Percentiles rank a stretch among this genome's conserved stretches.
These are phyloP conservation scores for Callipepla squamata DNA, from an alignment of 2,113 vertebrate genomes.

Conservation along the genomic window DNA sequence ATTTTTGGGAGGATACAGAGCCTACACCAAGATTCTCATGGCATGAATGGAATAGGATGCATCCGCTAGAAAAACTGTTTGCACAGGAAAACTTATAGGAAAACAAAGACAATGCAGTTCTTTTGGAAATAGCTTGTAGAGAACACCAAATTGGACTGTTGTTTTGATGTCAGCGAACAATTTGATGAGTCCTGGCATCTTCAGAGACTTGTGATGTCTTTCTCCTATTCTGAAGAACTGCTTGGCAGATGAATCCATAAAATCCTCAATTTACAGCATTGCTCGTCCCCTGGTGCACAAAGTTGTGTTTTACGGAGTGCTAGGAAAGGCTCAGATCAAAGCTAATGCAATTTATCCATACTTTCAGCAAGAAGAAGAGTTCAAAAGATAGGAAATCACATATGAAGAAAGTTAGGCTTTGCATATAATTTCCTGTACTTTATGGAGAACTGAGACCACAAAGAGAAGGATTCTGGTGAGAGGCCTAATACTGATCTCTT, in stretches of 20 bases:
- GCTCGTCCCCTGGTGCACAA: neutral
- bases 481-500: neutral
- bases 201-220: neutral
- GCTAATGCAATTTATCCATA: neutral
- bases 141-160: neutral
- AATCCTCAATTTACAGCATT: neutral
- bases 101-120: neutral
- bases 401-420: neutral
- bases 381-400: constrained; percentile 4
- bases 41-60: neutral
- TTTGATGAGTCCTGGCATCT: constrained; percentile 7
- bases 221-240: neutral
- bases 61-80: neutral
- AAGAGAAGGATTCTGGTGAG: neutral
- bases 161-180: neutral
- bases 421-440: neutral
- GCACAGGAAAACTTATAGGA: neutral
- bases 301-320: constrained; percentile 23
- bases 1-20: neutral
- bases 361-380: neutral
- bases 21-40: neutral
- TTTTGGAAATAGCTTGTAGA: neutral
- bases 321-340: constrained; percentile 20
- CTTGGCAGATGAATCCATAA: constrained; percentile 49
- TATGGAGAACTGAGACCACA: neutral